Percentiles rank a stretch among this genome's conserved stretches.
phyloP scores from a whole-genome alignment of 2,113 vertebrate genomes.

The Apaloderma vittatum region DNA sequence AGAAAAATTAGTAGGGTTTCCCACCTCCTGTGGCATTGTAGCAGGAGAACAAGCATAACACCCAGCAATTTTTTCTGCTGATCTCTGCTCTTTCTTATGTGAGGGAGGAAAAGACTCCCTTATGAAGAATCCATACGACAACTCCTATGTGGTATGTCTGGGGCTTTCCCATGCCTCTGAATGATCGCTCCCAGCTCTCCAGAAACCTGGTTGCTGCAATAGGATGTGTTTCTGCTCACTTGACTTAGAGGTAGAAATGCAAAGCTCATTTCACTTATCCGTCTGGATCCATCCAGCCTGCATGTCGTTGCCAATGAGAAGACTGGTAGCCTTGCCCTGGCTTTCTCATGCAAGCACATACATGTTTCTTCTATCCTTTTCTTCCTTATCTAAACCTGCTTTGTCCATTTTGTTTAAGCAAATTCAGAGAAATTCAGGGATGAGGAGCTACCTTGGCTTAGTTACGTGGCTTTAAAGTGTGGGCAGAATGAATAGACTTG shows the following conservation, averaged over 20 bases:
- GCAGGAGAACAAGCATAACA: background rate
- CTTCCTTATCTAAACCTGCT: background rate
- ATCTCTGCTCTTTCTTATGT: background rate
- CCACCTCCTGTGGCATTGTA: background rate
- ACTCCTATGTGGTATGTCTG: background rate
- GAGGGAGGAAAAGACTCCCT: background rate
- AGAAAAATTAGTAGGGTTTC: background rate
- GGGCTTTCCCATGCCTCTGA: background rate
- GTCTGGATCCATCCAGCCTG: background rate
- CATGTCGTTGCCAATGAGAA: background rate
- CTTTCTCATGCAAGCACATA: background rate
- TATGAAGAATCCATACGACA: background rate
- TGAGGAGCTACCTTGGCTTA: accelerated
- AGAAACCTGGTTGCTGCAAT: background rate
- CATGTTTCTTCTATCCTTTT: background rate
- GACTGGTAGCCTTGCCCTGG: background rate
- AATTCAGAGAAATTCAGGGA: background rate
- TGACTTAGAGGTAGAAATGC: background rate
- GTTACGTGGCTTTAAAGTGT: background rate
- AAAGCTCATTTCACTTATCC: background rate
- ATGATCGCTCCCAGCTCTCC: background rate
- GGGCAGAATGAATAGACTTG: background rate
- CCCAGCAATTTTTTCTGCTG: background rate
- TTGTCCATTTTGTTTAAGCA: background rate
- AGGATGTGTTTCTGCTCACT: background rate